A percentile compares a stretch with the other conserved stretches of the same genome.
Conservation (phyloP, 2,113 vertebrate species). For the Dromiciops gliroides region DNA sequence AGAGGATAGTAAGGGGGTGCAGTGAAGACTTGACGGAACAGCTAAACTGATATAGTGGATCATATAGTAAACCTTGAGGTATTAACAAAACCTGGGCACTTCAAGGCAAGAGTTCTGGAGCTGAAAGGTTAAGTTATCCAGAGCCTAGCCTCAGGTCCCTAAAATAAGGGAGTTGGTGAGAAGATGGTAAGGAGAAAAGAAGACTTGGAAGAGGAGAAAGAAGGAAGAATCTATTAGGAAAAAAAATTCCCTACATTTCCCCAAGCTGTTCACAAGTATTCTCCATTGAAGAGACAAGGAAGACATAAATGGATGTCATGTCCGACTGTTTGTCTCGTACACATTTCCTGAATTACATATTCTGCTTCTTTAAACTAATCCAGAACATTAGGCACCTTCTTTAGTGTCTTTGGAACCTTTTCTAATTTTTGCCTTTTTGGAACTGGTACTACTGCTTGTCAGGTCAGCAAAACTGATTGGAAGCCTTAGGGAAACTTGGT, state of each 20-base stretch:
- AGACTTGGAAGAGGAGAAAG: background rate
- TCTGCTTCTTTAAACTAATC: no score
- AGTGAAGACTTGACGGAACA: background rate
- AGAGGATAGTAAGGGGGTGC: background rate
- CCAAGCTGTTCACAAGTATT: background rate
- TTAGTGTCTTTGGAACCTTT: background rate
- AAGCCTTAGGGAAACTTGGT: conserved; percentile 16
- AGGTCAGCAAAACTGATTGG: background rate
- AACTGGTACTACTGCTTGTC: background rate
- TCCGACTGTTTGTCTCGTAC: no score
- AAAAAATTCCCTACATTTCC: background rate
- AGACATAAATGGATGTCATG: background rate
- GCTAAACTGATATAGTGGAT: background rate
- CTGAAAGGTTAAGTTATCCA: background rate
- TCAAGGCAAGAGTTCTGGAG: background rate
- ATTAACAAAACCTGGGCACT: background rate
- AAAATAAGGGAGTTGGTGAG: background rate
- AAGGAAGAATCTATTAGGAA: background rate
- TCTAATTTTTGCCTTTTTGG: background rate
- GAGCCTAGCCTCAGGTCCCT: background rate
- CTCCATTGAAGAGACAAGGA: background rate
- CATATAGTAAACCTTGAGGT: background rate
- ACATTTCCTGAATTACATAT: no score
- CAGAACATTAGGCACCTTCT: no score
- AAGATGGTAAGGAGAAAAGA: background rate